Conservation (phyloP, 2,888 invertebrate genomes). For the Napeogenes inachia region DNA sequence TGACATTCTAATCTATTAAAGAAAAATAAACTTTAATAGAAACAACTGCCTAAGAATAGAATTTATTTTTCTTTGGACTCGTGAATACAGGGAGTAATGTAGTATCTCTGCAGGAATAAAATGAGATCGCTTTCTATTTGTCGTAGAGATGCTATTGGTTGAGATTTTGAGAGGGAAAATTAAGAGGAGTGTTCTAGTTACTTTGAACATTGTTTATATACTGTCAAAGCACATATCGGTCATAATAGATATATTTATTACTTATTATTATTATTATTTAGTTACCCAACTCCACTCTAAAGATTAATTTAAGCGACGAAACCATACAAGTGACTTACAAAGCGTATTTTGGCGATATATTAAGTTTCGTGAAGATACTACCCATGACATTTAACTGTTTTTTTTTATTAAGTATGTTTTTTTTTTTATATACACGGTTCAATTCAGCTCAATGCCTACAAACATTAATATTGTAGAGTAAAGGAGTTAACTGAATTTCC, state of each 20-base stretch:
- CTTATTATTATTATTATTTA: too few relatives aligned
- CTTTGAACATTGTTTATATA: slow-evolving; percentile 1
- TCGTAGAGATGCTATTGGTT: slow-evolving; percentile 51
- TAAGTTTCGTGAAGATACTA: not conserved
- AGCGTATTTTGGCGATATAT: slow-evolving; percentile 1
- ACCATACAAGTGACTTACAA: not conserved
- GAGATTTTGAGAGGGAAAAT: slow-evolving; percentile 38
- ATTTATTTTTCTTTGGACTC: slow-evolving; percentile 35
- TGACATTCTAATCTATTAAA: slow-evolving; percentile 28
- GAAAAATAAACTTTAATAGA: slow-evolving; percentile 36
- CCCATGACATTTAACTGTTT: slow-evolving; percentile 1
- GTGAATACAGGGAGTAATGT: slow-evolving; percentile 49
- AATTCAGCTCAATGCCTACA: too few relatives aligned
- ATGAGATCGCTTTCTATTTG: slow-evolving; percentile 52
- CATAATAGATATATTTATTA: not conserved
- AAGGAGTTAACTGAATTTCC: too few relatives aligned
- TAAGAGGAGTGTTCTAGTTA: slow-evolving; percentile 14
- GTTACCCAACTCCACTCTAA: not conserved
- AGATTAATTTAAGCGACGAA: slow-evolving; percentile 2
- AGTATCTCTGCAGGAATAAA: slow-evolving; percentile 61
- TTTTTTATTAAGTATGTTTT: too few relatives aligned
- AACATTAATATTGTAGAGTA: too few relatives aligned
- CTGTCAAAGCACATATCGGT: not conserved
- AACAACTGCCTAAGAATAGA: not conserved
- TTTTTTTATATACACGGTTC: too few relatives aligned